Percentiles rank a stretch among this genome's conserved stretches.
Evolutionary conservation across 1,140 invertebrate species (phyloP).

Genomic region (Drosophila erecta): DNA sequence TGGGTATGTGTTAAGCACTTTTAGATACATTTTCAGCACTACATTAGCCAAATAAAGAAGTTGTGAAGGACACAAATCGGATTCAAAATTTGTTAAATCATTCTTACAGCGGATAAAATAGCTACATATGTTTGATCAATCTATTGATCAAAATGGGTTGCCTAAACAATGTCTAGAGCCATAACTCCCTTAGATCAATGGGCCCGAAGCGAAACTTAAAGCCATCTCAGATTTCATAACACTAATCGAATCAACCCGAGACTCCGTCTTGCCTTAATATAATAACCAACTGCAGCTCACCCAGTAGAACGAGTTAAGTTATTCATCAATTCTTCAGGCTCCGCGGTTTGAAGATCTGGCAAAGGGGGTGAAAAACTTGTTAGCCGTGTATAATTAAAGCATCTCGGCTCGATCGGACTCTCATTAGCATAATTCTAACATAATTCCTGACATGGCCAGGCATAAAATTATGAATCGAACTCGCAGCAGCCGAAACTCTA

Average conservation of each 20-base stretch:
- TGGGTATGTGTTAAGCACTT: neutral
- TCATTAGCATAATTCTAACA: slow-evolving; percentile 80
- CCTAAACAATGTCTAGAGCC: neutral
- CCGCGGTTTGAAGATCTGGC: slow-evolving; percentile 3
- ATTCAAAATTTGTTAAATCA: too few species aligned
- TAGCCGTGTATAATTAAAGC: slow-evolving; percentile 66
- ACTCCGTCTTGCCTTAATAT: slow-evolving; percentile 7
- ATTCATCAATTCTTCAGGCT: slow-evolving; percentile 48
- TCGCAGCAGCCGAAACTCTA: slow-evolving; percentile 36
- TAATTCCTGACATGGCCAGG: slow-evolving; percentile 70
- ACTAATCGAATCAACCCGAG: slow-evolving; percentile 38
- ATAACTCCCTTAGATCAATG: neutral
- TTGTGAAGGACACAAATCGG: too few species aligned
- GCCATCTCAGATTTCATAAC: slow-evolving; percentile 42
- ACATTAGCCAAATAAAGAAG: too few species aligned
- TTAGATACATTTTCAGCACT: neutral
- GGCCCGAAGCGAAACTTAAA: neutral
- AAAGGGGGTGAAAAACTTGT: slow-evolving; percentile 48
- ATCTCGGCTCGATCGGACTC: slow-evolving; percentile 56
- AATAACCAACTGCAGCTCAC: slow-evolving; percentile 29
- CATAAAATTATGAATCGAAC: slow-evolving; percentile 78
- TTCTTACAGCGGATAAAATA: too few species aligned
- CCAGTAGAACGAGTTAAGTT: slow-evolving; percentile 42
- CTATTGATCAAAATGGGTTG: too few species aligned
- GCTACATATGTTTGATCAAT: too few species aligned